Base-by-base conservation (phyloP, 2,888 invertebrate genomes). In the Willowsia nigromaculata region DNA sequence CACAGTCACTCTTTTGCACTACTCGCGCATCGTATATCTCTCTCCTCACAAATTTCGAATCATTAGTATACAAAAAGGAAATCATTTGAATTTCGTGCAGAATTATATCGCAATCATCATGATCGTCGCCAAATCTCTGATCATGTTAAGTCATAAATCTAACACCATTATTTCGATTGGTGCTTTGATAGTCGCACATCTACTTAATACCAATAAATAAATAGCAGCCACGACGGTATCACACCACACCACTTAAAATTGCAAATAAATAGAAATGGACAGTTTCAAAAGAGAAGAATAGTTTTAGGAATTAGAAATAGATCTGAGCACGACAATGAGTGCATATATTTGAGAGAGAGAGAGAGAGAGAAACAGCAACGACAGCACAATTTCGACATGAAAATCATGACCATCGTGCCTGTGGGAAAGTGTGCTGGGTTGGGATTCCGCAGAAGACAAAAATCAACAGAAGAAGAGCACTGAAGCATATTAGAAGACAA, bases 331-430 rank as follows among this genome's bases (percentile, higher is more conserved):
- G 74, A 47, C 25, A 33, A 47, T 27, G 30, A 25, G 2, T 59
- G 59, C 25, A 74, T 30, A 74, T 50, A 15, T 53, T 78, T 33
- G 56, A 62, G 40, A 62, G 13, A 40, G 47, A 25, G 50, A 30
- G 50, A n/a, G 30, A 30, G 50, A 53, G 13, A 78, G 56, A 33
- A 78, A 56, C 37, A 74, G 27, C 43, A 43, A 47, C 43, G 47
- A 47, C 27, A 33, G 25, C 33, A 56, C 27, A 82, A 84, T 81
- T 74, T 74, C 89, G 85, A 81, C 89, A 85, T 85, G 85, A 89
- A 86, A 89, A 82, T 89, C 89, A 85, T 89, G 89, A 85, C 74
- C 81, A 82, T 81, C 85, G 89, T 89, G 85, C 85, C 59, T 76
- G 71, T 85, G 85, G 89, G 85, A 89, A 89, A 85, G 89, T 85